phyloP scores from a whole-genome alignment of 2,888 invertebrate genomes.

The Bibio marci region DNA sequence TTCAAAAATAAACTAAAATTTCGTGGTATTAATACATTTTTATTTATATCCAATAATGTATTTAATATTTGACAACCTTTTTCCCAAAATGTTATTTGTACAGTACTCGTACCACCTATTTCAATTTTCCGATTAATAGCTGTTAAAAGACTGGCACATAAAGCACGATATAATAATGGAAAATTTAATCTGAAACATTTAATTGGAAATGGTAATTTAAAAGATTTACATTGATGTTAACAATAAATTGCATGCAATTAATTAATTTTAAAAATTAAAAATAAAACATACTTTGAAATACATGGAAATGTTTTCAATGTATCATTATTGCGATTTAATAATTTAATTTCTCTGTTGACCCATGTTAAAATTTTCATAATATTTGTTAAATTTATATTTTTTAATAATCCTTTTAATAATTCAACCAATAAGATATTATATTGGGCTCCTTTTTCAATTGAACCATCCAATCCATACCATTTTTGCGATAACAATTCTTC shows the following conservation, averaged over 20 bases:
- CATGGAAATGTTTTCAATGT: constrained; percentile 40
- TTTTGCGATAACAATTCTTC: constrained; percentile 41
- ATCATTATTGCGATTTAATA: constrained; percentile 38
- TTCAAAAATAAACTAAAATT: constrained; percentile 49
- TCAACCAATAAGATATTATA: constrained; percentile 46
- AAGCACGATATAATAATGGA: constrained; percentile 44
- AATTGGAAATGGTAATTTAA: not conserved
- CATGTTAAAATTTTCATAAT: constrained; percentile 38
- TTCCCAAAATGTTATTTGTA: constrained; percentile 49
- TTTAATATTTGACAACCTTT: constrained; percentile 42
- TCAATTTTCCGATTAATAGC: constrained; percentile 34
- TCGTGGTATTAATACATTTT: constrained; percentile 40
- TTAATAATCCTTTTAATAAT: constrained; percentile 45
- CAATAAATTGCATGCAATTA: constrained; percentile 1
- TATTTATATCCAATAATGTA: constrained; percentile 45
- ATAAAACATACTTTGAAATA: constrained; percentile 45
- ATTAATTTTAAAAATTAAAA: not conserved
- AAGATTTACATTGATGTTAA: not conserved
- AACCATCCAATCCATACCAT: constrained; percentile 50
- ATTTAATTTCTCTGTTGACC: constrained; percentile 36
- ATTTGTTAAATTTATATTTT: constrained; percentile 37
- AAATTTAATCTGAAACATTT: constrained; percentile 35
- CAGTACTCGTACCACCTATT: constrained; percentile 35
- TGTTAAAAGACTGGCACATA: constrained; percentile 42
- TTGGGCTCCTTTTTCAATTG: constrained; percentile 42